Evolutionary conservation across 53 echinoderm and acorn worm species (phyloP), one percentile per base, ranked within the genome.

Genomic region (Pentamera pediparva): DNA sequence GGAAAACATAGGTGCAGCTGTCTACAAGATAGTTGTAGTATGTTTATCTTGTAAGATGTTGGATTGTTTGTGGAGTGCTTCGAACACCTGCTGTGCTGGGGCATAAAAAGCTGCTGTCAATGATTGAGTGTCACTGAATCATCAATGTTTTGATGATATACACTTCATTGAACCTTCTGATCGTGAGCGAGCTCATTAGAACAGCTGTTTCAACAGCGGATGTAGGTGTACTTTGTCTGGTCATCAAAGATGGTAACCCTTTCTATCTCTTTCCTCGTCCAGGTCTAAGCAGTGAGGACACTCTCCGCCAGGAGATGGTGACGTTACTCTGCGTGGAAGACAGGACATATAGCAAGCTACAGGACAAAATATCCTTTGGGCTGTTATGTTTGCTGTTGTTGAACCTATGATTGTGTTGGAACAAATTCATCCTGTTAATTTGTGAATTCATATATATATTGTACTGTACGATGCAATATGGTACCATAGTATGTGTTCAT

Each of bases 341-440:
- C 49, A 69, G 85, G 35, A 91, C 96, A 15, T 90, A 90, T 71
- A 91, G 90, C 53, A 83, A 87, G 30, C 88, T 96, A 1, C 84
- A 86, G 0, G 90, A 96, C 64, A 86, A 90, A 39, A 90, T 96
- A 96, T 93, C 93, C 93, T 93, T 90, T 78, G 12, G 6, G 52
- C 19, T 3, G 22, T 3, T 50, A n/a, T n/a, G n/a, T n/a, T n/a
- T n/a, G n/a, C n/a, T n/a, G n/a, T n/a, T n/a, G n/a, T 50, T 50
- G 22, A 10, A 50, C 2, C 19, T n/a, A 45, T 52, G 19, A 11
- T 15, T 52, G 11, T 52, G 10, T 22, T 25, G 6, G 21, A 0
- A 8, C 5, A 11, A 6, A 6, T 22, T 15, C 52, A 52, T 52
- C 17, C 6, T 52, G 6, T 52, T 6, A 11, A 21, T 7, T 52